Conservation (phyloP, 2,113 vertebrate species). For the Maccullochella peelii region DNA sequence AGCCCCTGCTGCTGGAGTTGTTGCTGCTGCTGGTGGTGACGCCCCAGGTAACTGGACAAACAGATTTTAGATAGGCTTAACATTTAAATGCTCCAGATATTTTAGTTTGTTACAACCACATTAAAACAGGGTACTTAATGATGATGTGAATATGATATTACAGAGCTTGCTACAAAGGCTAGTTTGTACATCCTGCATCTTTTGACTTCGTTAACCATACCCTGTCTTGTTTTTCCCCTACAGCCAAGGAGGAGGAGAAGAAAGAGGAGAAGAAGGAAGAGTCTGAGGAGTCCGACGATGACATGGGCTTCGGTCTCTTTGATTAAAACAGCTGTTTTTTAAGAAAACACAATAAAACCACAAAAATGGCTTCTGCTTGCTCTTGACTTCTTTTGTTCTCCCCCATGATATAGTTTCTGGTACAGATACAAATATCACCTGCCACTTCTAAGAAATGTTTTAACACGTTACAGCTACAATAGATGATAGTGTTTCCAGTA, state of each 20-base stretch:
- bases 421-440: not conserved
- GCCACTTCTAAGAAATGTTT: not conserved
- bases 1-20: constrained; percentile 79
- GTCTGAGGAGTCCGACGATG: constrained; percentile 97
- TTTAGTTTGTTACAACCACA: no score
- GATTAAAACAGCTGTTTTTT: constrained; percentile 88
- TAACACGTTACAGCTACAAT: not conserved
- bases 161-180: not conserved
- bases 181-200: not conserved
- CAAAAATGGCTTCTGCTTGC: constrained; percentile 35
- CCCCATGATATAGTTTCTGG: not conserved
- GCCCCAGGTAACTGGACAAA: constrained; percentile 86
- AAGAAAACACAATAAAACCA: constrained; percentile 77
- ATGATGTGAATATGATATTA: no score
- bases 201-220: constrained; percentile 14
- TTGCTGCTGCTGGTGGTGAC: constrained; percentile 76
- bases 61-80: no score
- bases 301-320: constrained; percentile 99
- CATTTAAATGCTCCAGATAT: no score
- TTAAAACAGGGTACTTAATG: no score
- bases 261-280: constrained; percentile 99
- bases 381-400: not conserved
- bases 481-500: no score
- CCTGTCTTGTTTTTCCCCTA: constrained; percentile 34
- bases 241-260: constrained; percentile 95